Percentiles rank a stretch among this genome's conserved stretches.
Conservation (phyloP, 1,140 invertebrate genomes). For the Diorhabda elongata region DNA sequence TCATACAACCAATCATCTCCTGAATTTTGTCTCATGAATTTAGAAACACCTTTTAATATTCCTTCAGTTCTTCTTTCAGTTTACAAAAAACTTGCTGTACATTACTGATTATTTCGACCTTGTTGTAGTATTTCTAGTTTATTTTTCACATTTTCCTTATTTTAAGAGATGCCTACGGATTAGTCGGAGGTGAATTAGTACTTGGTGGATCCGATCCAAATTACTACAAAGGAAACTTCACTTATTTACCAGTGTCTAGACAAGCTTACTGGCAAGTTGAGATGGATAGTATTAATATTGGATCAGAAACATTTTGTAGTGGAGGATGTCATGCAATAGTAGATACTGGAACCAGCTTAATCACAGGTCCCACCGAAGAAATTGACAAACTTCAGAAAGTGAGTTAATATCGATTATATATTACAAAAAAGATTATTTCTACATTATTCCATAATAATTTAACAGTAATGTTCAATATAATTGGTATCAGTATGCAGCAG, state of each 20-base stretch:
- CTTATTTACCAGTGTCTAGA: constrained; percentile 80
- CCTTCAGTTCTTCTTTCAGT: no score
- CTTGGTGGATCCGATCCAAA: constrained; percentile 92
- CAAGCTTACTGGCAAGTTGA: constrained; percentile 97
- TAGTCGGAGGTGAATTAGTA: constrained; percentile 86
- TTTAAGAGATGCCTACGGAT: constrained; percentile 69
- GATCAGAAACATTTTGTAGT: constrained; percentile 58
- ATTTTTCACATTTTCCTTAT: background rate
- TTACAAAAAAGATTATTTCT: background rate
- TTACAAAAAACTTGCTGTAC: no score
- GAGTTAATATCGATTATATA: constrained; percentile 33
- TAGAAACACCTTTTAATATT: no score
- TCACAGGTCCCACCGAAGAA: constrained; percentile 86
- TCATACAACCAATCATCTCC: no score
- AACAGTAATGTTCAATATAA: background rate
- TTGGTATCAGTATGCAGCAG: no score
- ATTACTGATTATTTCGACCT: no score
- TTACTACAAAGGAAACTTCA: constrained; percentile 88
- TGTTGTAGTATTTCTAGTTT: no score
- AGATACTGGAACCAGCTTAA: constrained; percentile 96
- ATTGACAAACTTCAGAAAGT: constrained; percentile 71
- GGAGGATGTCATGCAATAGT: constrained; percentile 90
- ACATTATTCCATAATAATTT: background rate
- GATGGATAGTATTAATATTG: constrained; percentile 74
- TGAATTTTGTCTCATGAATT: no score